These are phyloP conservation scores for Poeciliopsis paucimaculata DNA, from an alignment of 2,797 vertebrate genomes.

Conservation along the genomic window DNA sequence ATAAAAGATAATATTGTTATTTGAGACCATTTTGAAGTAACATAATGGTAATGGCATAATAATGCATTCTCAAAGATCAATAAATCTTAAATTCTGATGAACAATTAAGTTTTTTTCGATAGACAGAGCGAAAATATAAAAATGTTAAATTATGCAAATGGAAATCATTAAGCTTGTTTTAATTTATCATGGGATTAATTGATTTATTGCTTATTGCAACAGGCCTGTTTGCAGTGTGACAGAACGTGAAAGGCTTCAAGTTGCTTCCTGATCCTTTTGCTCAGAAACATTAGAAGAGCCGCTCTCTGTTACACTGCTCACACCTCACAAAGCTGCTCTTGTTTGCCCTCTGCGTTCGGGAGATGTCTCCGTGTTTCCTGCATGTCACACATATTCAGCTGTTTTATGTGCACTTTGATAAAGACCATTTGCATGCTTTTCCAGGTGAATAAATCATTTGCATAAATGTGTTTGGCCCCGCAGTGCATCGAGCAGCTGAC, in stretches of 20 bases:
- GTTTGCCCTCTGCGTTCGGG: constrained; percentile 24
- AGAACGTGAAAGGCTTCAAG: neutral
- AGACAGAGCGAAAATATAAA: no score
- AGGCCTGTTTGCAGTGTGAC: neutral
- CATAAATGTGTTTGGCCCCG: neutral
- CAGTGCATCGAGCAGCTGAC: constrained; percentile 95
- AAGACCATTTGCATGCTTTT: constrained; percentile 24
- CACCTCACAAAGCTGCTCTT: constrained; percentile 43
- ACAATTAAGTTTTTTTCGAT: no score
- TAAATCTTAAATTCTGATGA: no score
- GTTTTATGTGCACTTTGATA: neutral
- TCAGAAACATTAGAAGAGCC: constrained; percentile 9
- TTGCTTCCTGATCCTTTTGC: constrained; percentile 19
- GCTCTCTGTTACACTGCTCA: constrained; percentile 35
- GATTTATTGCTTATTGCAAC: no score
- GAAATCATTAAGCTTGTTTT: no score
- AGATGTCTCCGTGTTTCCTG: constrained; percentile 15
- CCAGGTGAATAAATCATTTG: neutral
- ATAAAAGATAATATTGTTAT: no score
- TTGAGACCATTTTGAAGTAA: no score
- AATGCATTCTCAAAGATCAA: no score
- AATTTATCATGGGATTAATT: no score
- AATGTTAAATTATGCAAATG: no score
- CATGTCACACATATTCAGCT: neutral
- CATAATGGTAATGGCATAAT: no score